Percentiles rank a stretch among this genome's conserved stretches.
These are phyloP conservation scores for Erebia epiphron DNA, from an alignment of 2,888 invertebrate species.

Conservation along the genomic window DNA sequence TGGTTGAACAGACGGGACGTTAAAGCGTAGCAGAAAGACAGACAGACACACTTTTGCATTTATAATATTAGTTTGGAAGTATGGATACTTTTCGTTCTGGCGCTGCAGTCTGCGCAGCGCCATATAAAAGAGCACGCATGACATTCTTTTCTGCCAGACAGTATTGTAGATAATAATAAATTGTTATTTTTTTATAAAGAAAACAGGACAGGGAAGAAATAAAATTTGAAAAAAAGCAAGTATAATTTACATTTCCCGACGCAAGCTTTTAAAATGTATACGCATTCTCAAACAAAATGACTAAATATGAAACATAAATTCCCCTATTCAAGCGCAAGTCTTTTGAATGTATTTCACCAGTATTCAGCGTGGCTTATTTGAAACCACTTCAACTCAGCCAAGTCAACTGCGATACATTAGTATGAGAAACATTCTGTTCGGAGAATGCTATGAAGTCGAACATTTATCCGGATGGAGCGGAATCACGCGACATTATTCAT, in stretches of 20 bases:
- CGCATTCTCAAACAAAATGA: not conserved
- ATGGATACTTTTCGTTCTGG: no score
- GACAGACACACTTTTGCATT: no score
- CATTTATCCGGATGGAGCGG: slow-evolving; percentile 20
- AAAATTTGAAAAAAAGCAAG: not conserved
- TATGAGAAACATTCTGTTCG: not conserved
- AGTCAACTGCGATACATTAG: slow-evolving; percentile 4
- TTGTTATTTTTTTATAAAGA: no score
- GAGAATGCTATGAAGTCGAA: slow-evolving; percentile 3
- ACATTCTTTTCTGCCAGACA: no score
- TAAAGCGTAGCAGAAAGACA: no score
- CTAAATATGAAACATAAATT: not conserved
- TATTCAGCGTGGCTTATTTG: slow-evolving; percentile 4
- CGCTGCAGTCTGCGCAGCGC: not conserved
- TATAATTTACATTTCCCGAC: not conserved
- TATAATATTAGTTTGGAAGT: no score
- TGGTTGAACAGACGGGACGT: no score
- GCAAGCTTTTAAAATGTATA: not conserved
- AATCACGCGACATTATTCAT: slow-evolving; percentile 18
- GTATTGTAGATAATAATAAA: no score
- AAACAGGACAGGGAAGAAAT: no score
- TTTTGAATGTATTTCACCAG: not conserved
- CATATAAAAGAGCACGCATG: not conserved
- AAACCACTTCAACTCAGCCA: not conserved
- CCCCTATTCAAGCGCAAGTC: not conserved